phyloP scores from a whole-genome alignment of 2,888 invertebrate genomes.

The Odontocerum albicorne region DNA sequence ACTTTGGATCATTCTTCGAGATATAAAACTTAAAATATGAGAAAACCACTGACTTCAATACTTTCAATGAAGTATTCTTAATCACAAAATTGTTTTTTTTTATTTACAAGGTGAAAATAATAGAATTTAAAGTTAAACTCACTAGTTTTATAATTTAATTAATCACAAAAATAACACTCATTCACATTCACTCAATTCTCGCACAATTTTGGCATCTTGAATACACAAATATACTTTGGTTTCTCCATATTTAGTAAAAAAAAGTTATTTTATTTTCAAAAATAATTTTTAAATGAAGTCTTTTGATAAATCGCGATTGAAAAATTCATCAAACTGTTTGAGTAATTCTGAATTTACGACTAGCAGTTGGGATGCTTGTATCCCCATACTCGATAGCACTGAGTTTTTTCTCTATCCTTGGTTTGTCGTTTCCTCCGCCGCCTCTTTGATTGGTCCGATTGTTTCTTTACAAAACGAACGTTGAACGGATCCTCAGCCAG shows the following conservation, averaged over 20 bases:
- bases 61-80: constrained; percentile 27
- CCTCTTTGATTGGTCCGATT: constrained; percentile 69
- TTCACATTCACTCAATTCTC: constrained; percentile 34
- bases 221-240: constrained; percentile 68
- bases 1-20: too few species aligned
- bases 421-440: constrained; percentile 70
- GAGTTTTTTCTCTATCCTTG: constrained; percentile 39
- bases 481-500: constrained; percentile 96
- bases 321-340: constrained; percentile 32
- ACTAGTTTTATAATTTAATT: constrained; percentile 34
- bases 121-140: constrained; percentile 33
- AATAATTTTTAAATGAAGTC: constrained; percentile 39
- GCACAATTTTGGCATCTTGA: constrained; percentile 58
- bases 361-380: constrained; percentile 37
- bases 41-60: constrained; percentile 33
- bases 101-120: constrained; percentile 31
- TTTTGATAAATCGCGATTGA: constrained; percentile 33
- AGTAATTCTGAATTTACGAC: constrained; percentile 30
- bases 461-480: constrained; percentile 84
- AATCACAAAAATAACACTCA: constrained; percentile 33
- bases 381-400: constrained; percentile 39
- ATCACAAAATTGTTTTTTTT: constrained; percentile 29
- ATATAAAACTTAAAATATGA: constrained; percentile 14
- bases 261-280: constrained; percentile 50
- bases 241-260: constrained; percentile 55